Percentiles rank a stretch among this genome's conserved stretches.
Conservation (phyloP, 2,888 invertebrate species). For the Scrobipalpa costella region DNA sequence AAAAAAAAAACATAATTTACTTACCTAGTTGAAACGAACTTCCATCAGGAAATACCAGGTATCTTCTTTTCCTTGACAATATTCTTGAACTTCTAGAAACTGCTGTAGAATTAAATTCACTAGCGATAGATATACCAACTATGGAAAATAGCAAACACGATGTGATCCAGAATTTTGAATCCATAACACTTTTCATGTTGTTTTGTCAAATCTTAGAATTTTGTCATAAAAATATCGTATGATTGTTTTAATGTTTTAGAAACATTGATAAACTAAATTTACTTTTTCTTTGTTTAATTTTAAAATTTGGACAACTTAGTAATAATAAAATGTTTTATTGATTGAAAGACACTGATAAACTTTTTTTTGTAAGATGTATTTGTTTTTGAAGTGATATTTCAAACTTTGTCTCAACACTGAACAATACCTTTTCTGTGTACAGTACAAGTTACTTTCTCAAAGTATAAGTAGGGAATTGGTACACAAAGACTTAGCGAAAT, state of each 20-base stretch:
- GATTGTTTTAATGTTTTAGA: too few species aligned
- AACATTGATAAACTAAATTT: too few species aligned
- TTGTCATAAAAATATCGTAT: too few species aligned
- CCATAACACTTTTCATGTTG: too few species aligned
- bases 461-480: not conserved
- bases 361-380: too few species aligned
- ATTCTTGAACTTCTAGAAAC: conserved; percentile 36
- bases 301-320: too few species aligned
- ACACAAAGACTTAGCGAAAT: not conserved
- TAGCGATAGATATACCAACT: conserved; percentile 2
- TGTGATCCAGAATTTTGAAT: not conserved
- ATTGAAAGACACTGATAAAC: too few species aligned
- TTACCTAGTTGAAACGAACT: conserved; percentile 82
- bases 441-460: not conserved
- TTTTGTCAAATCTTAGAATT: too few species aligned
- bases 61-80: conserved; percentile 78
- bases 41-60: conserved; percentile 81
- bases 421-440: not conserved
- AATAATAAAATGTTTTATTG: too few species aligned
- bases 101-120: not conserved
- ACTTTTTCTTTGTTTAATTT: too few species aligned
- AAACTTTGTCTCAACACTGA: not conserved
- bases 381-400: too few species aligned
- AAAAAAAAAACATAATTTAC: conserved; percentile 33
- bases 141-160: not conserved